Conservation (phyloP, 2,888 invertebrate genomes). For the Heliconius ismenius region DNA sequence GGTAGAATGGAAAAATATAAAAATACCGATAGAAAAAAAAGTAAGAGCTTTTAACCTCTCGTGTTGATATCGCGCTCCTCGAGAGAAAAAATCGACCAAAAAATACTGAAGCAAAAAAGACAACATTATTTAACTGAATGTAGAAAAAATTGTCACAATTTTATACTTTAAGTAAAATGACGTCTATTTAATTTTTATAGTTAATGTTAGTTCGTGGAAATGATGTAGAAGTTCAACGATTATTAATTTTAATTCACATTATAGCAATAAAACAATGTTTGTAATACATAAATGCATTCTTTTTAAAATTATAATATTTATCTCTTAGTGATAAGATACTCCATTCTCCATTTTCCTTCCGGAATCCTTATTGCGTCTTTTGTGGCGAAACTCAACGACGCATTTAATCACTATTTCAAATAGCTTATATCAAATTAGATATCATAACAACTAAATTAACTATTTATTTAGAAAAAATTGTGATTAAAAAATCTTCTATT, state of each 20-base stretch:
- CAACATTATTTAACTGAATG: conserved; percentile 1
- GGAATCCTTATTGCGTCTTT: no score
- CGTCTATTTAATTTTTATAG: not conserved
- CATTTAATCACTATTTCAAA: no score
- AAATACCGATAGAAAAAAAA: conserved; percentile 70
- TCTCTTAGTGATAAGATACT: not conserved
- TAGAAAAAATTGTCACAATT: conserved; percentile 1
- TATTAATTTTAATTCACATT: not conserved
- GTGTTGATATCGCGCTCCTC: conserved; percentile 66
- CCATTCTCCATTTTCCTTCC: not conserved
- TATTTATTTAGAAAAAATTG: not conserved
- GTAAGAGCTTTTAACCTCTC: conserved; percentile 75
- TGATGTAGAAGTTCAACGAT: not conserved
- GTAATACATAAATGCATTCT: not conserved
- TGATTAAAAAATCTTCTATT: not conserved
- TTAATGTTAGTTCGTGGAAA: no score
- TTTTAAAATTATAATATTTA: not conserved
- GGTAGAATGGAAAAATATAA: conserved; percentile 51
- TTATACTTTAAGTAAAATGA: not conserved
- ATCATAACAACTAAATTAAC: not conserved
- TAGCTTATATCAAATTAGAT: not conserved
- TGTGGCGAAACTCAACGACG: no score
- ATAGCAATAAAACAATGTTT: not conserved
- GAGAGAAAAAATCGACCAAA: conserved; percentile 2
- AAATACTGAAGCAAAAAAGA: conserved; percentile 10